phyloP scores from a whole-genome alignment of 2,113 vertebrate species.

The Peucedramus taeniatus region DNA sequence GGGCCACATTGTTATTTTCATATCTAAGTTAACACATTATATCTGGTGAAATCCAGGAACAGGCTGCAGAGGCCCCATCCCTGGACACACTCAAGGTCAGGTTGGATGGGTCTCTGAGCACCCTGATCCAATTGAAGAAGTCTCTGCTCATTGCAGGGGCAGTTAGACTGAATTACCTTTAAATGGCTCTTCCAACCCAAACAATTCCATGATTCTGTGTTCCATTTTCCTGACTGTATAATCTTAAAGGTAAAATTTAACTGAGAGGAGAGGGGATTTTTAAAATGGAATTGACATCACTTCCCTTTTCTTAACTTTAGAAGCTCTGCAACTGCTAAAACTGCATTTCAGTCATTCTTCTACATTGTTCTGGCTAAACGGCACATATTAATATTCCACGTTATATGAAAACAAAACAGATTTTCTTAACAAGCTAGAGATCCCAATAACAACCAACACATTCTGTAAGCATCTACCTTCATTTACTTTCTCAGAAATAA shows the following conservation, averaged over 20 bases:
- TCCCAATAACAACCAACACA: not conserved
- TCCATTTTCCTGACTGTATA: not conserved
- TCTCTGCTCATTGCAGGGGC: not conserved
- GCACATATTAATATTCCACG: not conserved
- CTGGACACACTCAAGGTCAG: not conserved
- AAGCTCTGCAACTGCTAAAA: not conserved
- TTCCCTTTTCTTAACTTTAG: not conserved
- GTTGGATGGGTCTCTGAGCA: fast-evolving
- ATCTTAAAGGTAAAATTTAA: not conserved
- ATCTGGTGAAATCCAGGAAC: not conserved
- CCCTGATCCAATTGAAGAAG: not conserved
- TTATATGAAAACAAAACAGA: not conserved
- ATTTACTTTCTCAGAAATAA: not conserved
- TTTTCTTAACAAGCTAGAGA: not conserved
- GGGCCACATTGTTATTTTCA: not conserved
- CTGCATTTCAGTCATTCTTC: not conserved
- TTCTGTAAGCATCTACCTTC: not conserved
- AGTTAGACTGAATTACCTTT: not conserved
- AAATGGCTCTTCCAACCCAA: not conserved
- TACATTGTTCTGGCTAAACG: not conserved
- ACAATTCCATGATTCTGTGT: not conserved
- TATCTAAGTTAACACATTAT: fast-evolving
- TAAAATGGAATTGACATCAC: not conserved
- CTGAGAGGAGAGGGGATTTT: fast-evolving
- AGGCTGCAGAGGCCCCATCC: not conserved